Evolutionary conservation across 2,888 invertebrate species (phyloP).

Genomic region (Chloromyia formosa): DNA sequence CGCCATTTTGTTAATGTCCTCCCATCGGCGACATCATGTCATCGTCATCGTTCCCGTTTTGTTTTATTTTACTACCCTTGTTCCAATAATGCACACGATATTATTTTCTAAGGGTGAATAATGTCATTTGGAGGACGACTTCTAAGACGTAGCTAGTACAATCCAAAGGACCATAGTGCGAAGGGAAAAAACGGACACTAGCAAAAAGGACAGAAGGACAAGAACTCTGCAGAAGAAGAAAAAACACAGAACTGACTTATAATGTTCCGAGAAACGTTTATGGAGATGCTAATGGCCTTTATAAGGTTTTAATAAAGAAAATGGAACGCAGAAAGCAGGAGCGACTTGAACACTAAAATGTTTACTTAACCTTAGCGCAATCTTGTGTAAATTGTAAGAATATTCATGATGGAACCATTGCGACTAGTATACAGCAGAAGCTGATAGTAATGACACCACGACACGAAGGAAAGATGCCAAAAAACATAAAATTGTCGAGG

Average conservation of each 20-base stretch:
- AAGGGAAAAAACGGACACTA: not conserved
- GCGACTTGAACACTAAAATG: slow-evolving; percentile 32
- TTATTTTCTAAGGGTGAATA: slow-evolving; percentile 38
- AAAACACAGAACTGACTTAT: slow-evolving; percentile 45
- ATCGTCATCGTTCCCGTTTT: slow-evolving; percentile 19
- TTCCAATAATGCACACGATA: slow-evolving; percentile 40
- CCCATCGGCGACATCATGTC: slow-evolving; percentile 19
- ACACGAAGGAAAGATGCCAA: too few species aligned
- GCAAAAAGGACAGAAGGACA: not conserved
- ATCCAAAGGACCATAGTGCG: not conserved
- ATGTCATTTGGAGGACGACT: slow-evolving; percentile 36
- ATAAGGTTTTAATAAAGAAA: slow-evolving; percentile 50
- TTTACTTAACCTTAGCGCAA: slow-evolving; percentile 43
- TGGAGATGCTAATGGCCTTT: slow-evolving; percentile 48
- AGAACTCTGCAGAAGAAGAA: slow-evolving; percentile 31
- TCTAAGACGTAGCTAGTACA: not conserved
- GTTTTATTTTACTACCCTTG: slow-evolving; percentile 23
- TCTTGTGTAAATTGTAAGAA: slow-evolving; percentile 43
- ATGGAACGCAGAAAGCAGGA: slow-evolving; percentile 29
- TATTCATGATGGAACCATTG: slow-evolving; percentile 20
- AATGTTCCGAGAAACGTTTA: slow-evolving; percentile 46
- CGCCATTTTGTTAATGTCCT: slow-evolving; percentile 27
- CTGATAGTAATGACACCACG: too few species aligned
- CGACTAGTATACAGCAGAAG: too few species aligned
- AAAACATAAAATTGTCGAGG: too few species aligned